Evolutionary conservation across 2,113 vertebrate species (phyloP), one percentile per base, ranked within the genome.

Genomic region (Tragelaphus buxtoni): DNA sequence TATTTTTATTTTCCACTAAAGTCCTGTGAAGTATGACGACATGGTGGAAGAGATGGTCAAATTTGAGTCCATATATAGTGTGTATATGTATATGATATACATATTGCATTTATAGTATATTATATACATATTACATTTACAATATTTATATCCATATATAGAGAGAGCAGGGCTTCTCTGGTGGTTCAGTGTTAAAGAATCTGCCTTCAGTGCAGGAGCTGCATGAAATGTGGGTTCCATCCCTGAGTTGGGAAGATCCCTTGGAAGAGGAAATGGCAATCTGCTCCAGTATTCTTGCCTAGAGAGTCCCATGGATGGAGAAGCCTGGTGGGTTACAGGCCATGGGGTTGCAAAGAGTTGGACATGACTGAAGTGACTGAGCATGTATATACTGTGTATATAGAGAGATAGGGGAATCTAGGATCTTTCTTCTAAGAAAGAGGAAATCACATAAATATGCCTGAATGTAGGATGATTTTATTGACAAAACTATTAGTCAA

Each of bases 1-100:
- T 24, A 55, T 56, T 72, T 96, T 82, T 49, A 79, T 72, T 55
- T n/a, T 39, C 84, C 53, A 77, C 24, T 26, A 55, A 65, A 88
- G 7, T 18, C 11, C 42, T 77, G 1, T n/a, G 16, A 80, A 10
- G 35, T 55, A 18, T 18, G 13, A 4, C 79, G 12, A n/a, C 65
- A 14, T 16, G 8, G 6, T 63, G 81, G 77, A 86, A 76, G 24
- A 92, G 42, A 91, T 61, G 22, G 39, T 72, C 9, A 24, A 17
- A 47, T 79, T 26, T 83, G 24, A 53, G 28, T 69, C 10, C 32
- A 0, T 35, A 35, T n/a, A 80, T 4, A 20, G 22, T 45, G 11
- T 45, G 18, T 42, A 2, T 26, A 28, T 39, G n/a, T 26, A 2
- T 42, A 26, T 74, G 9, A 39, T 35, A 10, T 20, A 10, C 17